Conservation (phyloP, 1,140 invertebrate species). For the Drosophila saltans region DNA sequence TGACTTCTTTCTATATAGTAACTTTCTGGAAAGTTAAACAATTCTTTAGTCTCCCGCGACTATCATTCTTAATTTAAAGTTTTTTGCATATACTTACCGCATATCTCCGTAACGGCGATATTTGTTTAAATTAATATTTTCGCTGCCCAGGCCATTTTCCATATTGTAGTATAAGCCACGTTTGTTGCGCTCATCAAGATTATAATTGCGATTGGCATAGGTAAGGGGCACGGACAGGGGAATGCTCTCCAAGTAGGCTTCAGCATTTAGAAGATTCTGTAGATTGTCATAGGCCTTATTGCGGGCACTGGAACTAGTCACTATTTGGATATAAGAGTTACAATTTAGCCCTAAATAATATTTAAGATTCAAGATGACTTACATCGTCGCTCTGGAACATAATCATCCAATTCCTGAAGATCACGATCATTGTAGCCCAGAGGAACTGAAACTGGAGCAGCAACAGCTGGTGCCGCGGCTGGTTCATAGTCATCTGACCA, state of each 20-base stretch:
- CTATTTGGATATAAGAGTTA: conserved; percentile 20
- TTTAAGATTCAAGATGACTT: neutral
- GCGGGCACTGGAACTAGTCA: conserved; percentile 44
- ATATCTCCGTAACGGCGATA: conserved; percentile 74
- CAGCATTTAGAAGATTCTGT: conserved; percentile 75
- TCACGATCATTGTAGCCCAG: conserved; percentile 61
- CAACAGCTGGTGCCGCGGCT: conserved; percentile 2
- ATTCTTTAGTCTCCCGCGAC: no score
- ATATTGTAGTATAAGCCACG: conserved; percentile 68
- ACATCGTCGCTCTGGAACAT: conserved; percentile 66
- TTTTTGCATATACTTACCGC: conserved; percentile 56
- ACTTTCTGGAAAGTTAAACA: no score
- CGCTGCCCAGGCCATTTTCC: conserved; percentile 36
- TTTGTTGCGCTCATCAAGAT: conserved; percentile 74
- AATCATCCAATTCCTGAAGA: conserved; percentile 76
- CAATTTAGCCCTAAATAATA: neutral
- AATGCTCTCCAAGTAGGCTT: conserved; percentile 74
- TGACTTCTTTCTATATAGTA: no score
- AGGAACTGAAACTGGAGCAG: conserved; percentile 14
- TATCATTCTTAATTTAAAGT: no score
- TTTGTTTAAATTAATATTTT: conserved; percentile 70
- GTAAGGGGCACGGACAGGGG: conserved; percentile 68
- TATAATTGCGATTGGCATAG: conserved; percentile 77
- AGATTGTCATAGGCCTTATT: conserved; percentile 81
- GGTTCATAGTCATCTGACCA: conserved; percentile 70